These are phyloP conservation scores for Mustela nigripes DNA, from an alignment of 2,113 vertebrate species.

Conservation along the genomic window DNA sequence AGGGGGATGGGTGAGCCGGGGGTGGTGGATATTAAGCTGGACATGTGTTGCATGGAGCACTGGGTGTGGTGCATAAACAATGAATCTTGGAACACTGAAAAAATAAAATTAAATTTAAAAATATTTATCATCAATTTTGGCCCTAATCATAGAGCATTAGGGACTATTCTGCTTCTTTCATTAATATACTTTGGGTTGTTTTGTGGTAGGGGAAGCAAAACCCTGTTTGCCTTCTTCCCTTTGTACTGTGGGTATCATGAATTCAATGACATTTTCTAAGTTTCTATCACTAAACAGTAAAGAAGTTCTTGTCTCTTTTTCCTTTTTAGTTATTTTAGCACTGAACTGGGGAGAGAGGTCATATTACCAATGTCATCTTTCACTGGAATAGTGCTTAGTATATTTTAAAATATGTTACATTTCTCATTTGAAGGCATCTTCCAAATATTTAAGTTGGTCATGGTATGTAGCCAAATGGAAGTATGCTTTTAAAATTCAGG, in stretches of 20 bases:
- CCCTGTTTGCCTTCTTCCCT: background rate
- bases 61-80: no score
- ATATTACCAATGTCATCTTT: background rate
- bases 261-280: background rate
- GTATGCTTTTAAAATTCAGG: background rate
- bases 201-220: background rate
- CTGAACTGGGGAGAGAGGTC: background rate
- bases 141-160: background rate
- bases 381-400: background rate
- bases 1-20: no score
- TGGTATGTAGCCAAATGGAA: background rate
- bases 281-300: background rate
- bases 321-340: background rate
- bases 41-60: no score
- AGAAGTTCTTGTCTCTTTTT: background rate
- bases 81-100: no score
- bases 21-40: no score
- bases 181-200: background rate
- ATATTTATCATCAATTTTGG: background rate
- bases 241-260: background rate
- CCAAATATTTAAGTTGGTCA: background rate
- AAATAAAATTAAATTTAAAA: no score
- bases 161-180: background rate
- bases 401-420: background rate
- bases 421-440: slow-evolving; percentile 28